A percentile compares a stretch with the other conserved stretches of the same genome.
These are phyloP conservation scores for Ctenopoma kingsleyae DNA, from an alignment of 2,797 vertebrate genomes.

Conservation along the genomic window DNA sequence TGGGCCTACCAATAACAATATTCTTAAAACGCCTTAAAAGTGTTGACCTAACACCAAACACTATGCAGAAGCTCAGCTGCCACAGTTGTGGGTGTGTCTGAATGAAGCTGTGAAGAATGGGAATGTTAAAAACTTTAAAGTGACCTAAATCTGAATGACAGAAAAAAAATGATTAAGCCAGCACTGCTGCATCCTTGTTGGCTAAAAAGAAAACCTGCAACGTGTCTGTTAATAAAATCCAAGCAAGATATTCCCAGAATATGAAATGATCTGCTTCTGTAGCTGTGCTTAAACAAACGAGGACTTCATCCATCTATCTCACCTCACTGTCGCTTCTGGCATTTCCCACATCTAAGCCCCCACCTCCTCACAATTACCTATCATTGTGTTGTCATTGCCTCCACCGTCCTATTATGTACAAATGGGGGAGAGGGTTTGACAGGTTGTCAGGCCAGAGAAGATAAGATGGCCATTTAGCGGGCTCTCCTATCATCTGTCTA, in stretches of 20 bases:
- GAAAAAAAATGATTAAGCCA: no score
- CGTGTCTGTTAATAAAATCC: background rate
- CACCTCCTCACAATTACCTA: conserved; percentile 67
- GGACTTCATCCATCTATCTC: conserved; percentile 51
- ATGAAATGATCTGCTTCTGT: background rate
- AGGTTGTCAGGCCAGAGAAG: conserved; percentile 70
- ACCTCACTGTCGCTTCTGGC: conserved; percentile 48
- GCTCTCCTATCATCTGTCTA: conserved; percentile 65
- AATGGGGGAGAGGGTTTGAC: conserved; percentile 68
- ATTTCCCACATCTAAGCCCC: conserved; percentile 54
- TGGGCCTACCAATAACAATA: no score
- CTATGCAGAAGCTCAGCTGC: no score
- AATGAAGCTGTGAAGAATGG: no score
- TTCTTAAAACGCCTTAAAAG: no score
- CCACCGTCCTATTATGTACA: conserved; percentile 65
- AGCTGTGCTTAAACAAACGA: conserved; percentile 40
- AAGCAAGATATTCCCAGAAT: background rate
- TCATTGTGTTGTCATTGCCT: conserved; percentile 76
- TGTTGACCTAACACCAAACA: no score
- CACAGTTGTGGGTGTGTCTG: no score
- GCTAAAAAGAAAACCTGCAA: background rate
- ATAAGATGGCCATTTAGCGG: conserved; percentile 77
- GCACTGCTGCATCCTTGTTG: background rate
- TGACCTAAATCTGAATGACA: no score
- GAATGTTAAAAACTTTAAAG: no score